A percentile compares a stretch with the other conserved stretches of the same genome.
Conservation (phyloP, 2,888 invertebrate species). For the Drosophila borealis region DNA sequence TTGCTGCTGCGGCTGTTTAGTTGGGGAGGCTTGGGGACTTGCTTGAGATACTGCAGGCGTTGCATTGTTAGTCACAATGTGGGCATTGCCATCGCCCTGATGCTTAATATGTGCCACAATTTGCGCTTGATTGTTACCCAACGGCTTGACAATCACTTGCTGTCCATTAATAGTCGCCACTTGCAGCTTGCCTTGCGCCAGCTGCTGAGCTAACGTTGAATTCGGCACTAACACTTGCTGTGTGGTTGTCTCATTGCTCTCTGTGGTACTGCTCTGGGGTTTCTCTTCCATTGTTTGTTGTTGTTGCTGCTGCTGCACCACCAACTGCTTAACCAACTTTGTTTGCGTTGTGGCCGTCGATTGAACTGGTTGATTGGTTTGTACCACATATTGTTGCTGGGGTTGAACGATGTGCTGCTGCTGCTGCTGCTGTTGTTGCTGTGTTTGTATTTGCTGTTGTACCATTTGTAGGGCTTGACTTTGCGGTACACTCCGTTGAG, state of each 20-base stretch:
- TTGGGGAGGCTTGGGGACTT: constrained; percentile 65
- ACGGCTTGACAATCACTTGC: constrained; percentile 92
- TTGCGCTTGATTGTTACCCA: constrained; percentile 92
- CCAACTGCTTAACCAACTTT: constrained; percentile 76
- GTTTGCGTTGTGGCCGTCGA: constrained; percentile 60
- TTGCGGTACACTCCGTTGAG: constrained; percentile 83
- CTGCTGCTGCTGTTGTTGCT: constrained; percentile 44
- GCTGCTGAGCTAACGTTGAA: constrained; percentile 91
- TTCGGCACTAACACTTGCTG: constrained; percentile 92
- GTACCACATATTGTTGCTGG: constrained; percentile 79
- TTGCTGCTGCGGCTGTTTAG: constrained; percentile 51
- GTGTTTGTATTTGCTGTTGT: constrained; percentile 69
- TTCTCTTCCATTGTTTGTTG: constrained; percentile 65
- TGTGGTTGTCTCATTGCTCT: constrained; percentile 65
- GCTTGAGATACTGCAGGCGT: constrained; percentile 73
- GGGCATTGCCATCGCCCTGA: constrained; percentile 85
- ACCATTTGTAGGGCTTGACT: constrained; percentile 76
- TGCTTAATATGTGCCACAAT: constrained; percentile 90
- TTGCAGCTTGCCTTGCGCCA: constrained; percentile 93
- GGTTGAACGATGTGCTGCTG: constrained; percentile 73
- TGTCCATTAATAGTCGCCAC: constrained; percentile 94
- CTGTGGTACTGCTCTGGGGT: constrained; percentile 80
- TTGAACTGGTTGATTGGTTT: constrained; percentile 68
- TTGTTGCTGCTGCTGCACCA: constrained; percentile 75
- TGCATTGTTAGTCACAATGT: constrained; percentile 83